Conservation (phyloP, 2,113 vertebrate species). For the Chaenogobius annularis region DNA sequence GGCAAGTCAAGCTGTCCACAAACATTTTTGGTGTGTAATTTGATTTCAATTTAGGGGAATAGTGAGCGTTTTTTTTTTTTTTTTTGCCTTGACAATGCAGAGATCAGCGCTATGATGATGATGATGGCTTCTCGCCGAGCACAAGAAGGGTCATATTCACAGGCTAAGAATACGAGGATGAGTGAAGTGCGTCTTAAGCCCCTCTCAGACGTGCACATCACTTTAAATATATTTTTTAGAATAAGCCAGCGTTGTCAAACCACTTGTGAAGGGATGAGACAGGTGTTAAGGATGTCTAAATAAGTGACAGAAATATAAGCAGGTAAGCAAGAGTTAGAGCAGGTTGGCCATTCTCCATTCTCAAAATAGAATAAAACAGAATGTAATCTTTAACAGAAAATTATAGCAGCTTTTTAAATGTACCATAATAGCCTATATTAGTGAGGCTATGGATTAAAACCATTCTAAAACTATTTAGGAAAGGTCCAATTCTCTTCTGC, state of each 20-base stretch:
- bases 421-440: too few relatives aligned
- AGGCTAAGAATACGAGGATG: constrained; percentile 2
- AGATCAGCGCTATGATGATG: neutral
- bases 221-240: constrained; percentile 5
- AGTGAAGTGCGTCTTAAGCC: constrained; percentile 10
- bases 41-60: constrained; percentile 39
- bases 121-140: constrained; percentile 28
- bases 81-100: constrained; percentile 27
- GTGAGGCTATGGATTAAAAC: too few relatives aligned
- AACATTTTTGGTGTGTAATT: constrained; percentile 11
- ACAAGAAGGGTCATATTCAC: constrained; percentile 17
- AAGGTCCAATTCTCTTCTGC: too few relatives aligned
- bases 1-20: neutral
- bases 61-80: constrained; percentile 16
- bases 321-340: neutral
- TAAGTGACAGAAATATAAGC: neutral
- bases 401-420: too few relatives aligned
- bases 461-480: too few relatives aligned
- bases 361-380: too few relatives aligned
- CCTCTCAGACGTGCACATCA: constrained; percentile 21
- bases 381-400: too few relatives aligned
- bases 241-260: constrained; percentile 5
- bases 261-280: constrained; percentile 2
- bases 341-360: neutral
- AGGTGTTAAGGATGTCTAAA: neutral